Evolutionary conservation across 2,797 vertebrate genomes (phyloP).

Genomic region (Fratercula arctica): DNA sequence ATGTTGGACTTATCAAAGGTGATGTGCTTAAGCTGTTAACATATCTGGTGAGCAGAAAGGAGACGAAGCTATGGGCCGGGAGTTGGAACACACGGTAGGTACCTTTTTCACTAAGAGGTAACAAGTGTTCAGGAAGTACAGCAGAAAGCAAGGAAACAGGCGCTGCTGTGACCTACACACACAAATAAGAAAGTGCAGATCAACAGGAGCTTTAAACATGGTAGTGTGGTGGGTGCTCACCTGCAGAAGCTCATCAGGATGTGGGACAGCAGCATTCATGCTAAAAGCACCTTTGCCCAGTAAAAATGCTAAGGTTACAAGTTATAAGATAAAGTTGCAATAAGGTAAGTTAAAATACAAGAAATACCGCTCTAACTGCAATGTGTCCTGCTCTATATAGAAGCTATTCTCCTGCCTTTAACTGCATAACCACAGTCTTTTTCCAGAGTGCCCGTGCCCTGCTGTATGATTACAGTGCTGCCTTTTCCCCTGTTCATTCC

Average conservation of each 20-base stretch:
- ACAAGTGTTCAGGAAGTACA: background rate
- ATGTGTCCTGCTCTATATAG: background rate
- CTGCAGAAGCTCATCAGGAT: background rate
- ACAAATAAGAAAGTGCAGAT: background rate
- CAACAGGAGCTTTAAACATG: background rate
- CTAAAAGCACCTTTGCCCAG: background rate
- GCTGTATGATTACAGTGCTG: background rate
- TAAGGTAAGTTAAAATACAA: background rate
- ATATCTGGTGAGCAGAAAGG: background rate
- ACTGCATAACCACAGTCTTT: background rate
- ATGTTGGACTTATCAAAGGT: background rate
- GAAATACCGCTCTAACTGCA: background rate
- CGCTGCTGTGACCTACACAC: background rate
- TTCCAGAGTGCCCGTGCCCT: background rate
- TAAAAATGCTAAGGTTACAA: background rate
- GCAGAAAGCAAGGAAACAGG: background rate
- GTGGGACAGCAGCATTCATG: background rate
- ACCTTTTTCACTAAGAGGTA: background rate
- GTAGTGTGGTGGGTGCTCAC: background rate
- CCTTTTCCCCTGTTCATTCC: background rate
- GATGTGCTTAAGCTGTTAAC: background rate
- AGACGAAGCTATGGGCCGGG: background rate
- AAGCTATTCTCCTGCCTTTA: background rate
- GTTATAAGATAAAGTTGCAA: background rate
- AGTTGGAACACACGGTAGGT: background rate